Evolutionary conservation across 2,797 vertebrate genomes (phyloP).

Genomic region (Notamacropus eugenii): DNA sequence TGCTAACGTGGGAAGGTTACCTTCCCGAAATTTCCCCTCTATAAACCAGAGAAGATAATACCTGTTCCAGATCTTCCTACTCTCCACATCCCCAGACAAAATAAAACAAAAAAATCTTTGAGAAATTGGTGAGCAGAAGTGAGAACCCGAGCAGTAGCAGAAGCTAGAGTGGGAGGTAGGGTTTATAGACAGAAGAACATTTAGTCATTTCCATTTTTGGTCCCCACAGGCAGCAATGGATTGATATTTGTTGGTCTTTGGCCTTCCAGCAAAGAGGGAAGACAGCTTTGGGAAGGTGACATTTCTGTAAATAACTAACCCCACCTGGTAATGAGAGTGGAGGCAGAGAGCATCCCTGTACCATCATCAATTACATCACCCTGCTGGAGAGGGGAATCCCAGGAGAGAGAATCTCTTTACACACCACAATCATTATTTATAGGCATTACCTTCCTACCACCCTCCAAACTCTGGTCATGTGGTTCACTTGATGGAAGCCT

Average conservation of each 20-base stretch:
- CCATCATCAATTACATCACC: conserved; percentile 72
- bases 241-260: conserved; percentile 64
- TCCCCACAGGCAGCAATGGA: conserved; percentile 51
- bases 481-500: neutral
- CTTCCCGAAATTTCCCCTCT: neutral
- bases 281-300: conserved; percentile 55
- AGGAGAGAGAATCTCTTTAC: conserved; percentile 62
- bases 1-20: neutral
- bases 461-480: conserved; percentile 10
- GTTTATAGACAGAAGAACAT: conserved; percentile 4
- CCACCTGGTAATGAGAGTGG: conserved; percentile 65
- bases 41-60: neutral
- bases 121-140: neutral
- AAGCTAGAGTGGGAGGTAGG: neutral
- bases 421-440: conserved; percentile 67
- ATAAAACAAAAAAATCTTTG: neutral
- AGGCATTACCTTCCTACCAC: neutral
- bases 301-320: conserved; percentile 78
- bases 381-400: conserved; percentile 60
- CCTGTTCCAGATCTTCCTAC: neutral
- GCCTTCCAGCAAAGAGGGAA: conserved; percentile 56
- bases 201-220: conserved; percentile 34
- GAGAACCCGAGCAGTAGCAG: neutral
- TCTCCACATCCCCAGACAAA: conserved; percentile 19
- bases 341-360: conserved; percentile 56